These are phyloP conservation scores for Ctenomys sociabilis DNA, from an alignment of 2,113 vertebrate species.

Conservation along the genomic window DNA sequence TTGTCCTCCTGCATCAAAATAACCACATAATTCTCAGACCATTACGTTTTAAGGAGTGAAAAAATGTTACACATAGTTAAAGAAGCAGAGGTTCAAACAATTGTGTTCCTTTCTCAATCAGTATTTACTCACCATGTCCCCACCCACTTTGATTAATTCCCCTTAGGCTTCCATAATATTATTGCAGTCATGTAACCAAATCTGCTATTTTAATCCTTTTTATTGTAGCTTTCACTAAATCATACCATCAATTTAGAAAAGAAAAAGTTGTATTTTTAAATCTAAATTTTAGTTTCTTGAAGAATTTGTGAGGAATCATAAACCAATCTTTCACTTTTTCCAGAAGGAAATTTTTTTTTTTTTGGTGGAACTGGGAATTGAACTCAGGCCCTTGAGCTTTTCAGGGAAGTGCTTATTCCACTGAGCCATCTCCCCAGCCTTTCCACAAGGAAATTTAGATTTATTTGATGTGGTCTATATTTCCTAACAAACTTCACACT, in stretches of 20 bases:
- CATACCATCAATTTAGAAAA: not conserved
- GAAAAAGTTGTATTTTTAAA: not conserved
- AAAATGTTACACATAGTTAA: not conserved
- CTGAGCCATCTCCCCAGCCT: no score
- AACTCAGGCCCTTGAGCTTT: no score
- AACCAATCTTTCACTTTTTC: not conserved
- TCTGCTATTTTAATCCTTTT: not conserved
- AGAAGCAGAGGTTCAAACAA: not conserved
- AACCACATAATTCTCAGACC: not conserved
- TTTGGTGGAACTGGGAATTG: no score
- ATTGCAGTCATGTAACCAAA: conserved; percentile 25
- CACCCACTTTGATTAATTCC: not conserved
- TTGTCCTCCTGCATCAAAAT: not conserved
- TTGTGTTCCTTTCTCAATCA: not conserved
- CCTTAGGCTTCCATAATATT: not conserved
- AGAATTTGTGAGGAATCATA: not conserved
- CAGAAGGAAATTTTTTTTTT: not conserved
- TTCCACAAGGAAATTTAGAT: not conserved
- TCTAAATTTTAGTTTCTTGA: not conserved
- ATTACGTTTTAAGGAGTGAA: conserved; percentile 29
- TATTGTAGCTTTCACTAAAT: not conserved
- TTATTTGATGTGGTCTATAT: not conserved
- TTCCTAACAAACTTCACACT: not conserved
- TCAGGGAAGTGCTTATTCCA: no score
- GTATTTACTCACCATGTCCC: conserved; percentile 4